Percentiles rank a stretch among this genome's conserved stretches.
Conservation (phyloP, 2,113 vertebrate genomes). For the Malurus elegans region DNA sequence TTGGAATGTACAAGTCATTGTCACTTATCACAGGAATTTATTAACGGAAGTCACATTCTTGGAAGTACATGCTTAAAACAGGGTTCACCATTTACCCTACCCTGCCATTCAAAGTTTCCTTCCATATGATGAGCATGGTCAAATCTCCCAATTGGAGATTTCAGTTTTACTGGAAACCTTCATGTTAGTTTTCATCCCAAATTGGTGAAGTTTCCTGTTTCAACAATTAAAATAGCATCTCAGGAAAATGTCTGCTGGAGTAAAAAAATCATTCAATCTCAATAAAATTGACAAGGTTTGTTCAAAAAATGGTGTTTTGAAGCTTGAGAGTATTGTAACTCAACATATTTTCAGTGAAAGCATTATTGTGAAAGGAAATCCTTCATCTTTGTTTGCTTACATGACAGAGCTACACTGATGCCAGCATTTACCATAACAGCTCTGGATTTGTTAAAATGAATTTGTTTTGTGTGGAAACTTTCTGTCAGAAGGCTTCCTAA, state of each 20-base stretch:
- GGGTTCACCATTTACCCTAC: background rate
- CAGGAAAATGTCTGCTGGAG: background rate
- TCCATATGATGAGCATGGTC: background rate
- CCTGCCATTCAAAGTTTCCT: background rate
- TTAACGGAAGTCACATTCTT: background rate
- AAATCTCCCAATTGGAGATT: background rate
- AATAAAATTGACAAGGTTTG: background rate
- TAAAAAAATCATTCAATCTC: background rate
- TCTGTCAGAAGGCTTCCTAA: background rate
- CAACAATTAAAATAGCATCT: background rate
- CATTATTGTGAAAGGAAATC: background rate
- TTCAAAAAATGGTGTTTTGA: background rate
- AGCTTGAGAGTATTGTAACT: background rate
- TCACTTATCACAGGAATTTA: background rate
- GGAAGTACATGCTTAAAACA: background rate
- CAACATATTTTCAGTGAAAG: background rate
- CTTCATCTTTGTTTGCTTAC: background rate
- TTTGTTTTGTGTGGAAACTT: background rate
- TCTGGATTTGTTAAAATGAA: background rate
- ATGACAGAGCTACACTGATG: rapidly evolving
- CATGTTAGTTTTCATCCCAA: background rate
- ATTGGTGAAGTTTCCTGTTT: background rate
- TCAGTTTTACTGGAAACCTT: background rate
- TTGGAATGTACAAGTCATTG: background rate
- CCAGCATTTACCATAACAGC: background rate